Evolutionary conservation across 2,888 invertebrate species (phyloP), one percentile per base, ranked within the genome.

Genomic region (Parapristionchus giblindavisi): DNA sequence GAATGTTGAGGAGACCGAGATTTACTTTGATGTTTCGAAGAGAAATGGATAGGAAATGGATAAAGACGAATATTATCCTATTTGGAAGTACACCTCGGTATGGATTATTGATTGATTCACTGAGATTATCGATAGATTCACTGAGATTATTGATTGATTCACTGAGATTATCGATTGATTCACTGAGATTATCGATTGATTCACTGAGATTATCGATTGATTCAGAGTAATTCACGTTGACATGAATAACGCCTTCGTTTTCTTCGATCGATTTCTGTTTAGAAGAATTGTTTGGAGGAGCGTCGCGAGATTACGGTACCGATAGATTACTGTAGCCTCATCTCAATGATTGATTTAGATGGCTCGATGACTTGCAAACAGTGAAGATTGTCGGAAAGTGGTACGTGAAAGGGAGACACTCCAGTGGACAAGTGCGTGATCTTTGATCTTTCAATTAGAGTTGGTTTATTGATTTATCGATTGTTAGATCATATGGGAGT

Each of bases 191-290:
- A n/a, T n/a, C n/a, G n/a, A n/a, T n/a, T n/a, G n/a, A n/a, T n/a
- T n/a, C n/a, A n/a, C n/a, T n/a, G n/a, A n/a, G 6, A 36, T 36
- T 29, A 6, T 3, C 5, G 34, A 29, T 21, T 14, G 27, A 21
- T 43, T 32, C 34, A 66, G 70, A 24, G 38, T 70, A 1, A 54
- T 70, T 1, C 52, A 24, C 11, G 70, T 70, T 6, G 70, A 70
- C 38, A 36, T 43, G 29, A 36, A 52, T 40, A 70, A 52, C 11
- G 36, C 70, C 27, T 70, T 54, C 27, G 54, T 70, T 36, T 70
- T 70, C 70, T 70, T 54, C 70, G 70, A 70, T 70, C 52, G 70
- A 34, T 70, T 70, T 27, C 70, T 70, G 17, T 54, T 52, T 24
- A 3, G 70, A 54, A 21, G 70, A 52, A 43, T 70, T 6, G 70